Percentiles rank a stretch among this genome's conserved stretches.
phyloP scores from a whole-genome alignment of 2,888 invertebrate genomes.

The Athalia rosae region DNA sequence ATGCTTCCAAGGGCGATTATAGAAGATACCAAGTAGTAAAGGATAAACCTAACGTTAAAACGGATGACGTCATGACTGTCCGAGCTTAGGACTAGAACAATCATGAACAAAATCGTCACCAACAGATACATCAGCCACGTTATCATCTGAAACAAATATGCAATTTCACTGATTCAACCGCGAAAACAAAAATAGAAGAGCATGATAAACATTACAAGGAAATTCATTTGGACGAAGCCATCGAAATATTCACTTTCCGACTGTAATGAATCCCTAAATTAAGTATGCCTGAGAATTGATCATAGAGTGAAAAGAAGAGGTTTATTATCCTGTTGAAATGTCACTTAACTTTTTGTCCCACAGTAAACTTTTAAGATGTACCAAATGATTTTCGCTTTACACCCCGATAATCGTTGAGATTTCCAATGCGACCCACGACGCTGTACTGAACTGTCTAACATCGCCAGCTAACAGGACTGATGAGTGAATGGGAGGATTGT shows the following conservation, averaged over 20 bases:
- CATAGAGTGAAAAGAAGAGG: too few species aligned
- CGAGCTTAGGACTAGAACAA: conserved; percentile 16
- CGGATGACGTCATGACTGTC: conserved; percentile 40
- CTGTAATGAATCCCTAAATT: too few species aligned
- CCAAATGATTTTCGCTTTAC: too few species aligned
- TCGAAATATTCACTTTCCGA: too few species aligned
- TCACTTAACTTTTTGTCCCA: too few species aligned
- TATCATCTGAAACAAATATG: conserved; percentile 24
- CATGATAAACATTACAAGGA: too few species aligned
- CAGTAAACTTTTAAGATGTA: too few species aligned
- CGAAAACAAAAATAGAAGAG: background rate
- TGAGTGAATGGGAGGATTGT: background rate
- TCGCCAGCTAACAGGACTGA: background rate
- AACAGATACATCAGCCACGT: conserved; percentile 33
- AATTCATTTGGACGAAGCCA: too few species aligned
- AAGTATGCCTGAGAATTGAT: too few species aligned
- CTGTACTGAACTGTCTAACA: too few species aligned
- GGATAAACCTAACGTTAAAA: conserved; percentile 32
- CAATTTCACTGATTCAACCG: background rate
- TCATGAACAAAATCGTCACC: conserved; percentile 15
- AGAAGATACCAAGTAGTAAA: conserved; percentile 32
- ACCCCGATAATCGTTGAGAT: background rate
- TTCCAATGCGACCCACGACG: background rate
- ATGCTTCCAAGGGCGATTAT: conserved; percentile 19
- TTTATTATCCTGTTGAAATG: too few species aligned